phyloP scores from a whole-genome alignment of 2,888 invertebrate species.

The Scelioninae gen. 2 region DNA sequence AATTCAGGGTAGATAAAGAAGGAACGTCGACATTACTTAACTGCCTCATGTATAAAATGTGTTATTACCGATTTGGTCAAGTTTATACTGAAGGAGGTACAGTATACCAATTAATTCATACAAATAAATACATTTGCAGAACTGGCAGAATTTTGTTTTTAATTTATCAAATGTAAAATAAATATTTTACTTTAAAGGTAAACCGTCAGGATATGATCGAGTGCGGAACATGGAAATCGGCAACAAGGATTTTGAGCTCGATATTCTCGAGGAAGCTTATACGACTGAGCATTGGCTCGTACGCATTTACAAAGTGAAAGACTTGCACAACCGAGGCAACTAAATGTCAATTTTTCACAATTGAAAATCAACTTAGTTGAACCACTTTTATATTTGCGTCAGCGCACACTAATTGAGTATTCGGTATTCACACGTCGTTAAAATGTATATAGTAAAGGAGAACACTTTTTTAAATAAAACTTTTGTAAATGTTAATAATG shows the following conservation, averaged over 20 bases:
- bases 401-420: constrained; percentile 29
- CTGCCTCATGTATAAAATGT: constrained; percentile 99
- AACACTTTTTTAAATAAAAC: constrained; percentile 50
- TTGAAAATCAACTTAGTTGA: constrained; percentile 6
- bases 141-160: neutral
- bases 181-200: constrained; percentile 78
- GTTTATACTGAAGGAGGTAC: constrained; percentile 95
- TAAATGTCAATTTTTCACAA: constrained; percentile 73
- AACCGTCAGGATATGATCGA: constrained; percentile 96
- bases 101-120: no score
- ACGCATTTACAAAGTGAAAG: constrained; percentile 98
- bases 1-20: constrained; percentile 96
- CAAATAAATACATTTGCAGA: no score
- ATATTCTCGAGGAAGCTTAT: constrained; percentile 99
- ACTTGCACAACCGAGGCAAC: constrained; percentile 90
- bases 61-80: constrained; percentile 97
- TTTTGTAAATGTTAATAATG: constrained; percentile 32
- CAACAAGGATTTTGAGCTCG: constrained; percentile 97
- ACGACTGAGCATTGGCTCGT: constrained; percentile 99
- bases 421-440: constrained; percentile 29
- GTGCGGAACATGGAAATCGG: constrained; percentile 98
- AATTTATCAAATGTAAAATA: neutral
- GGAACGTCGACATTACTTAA: constrained; percentile 94
- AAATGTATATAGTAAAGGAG: constrained; percentile 55
- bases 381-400: constrained; percentile 37